Evolutionary conservation across 2,888 invertebrate genomes (phyloP), one percentile per base, ranked within the genome.

Genomic region (Coelogynopora nodosa): DNA sequence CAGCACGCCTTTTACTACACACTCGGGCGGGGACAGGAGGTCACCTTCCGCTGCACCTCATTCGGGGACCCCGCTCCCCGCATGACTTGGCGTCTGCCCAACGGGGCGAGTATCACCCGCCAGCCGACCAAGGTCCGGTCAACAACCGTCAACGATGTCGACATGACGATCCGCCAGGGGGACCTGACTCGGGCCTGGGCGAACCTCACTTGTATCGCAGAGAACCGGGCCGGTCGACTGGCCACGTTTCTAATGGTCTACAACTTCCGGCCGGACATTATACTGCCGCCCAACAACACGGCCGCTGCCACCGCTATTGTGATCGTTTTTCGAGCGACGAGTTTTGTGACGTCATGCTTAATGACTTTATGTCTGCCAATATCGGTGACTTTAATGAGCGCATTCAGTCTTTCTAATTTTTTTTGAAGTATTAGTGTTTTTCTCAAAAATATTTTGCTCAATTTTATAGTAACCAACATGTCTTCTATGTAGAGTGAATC

Each of bases 21-120:
- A 10, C 74, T 74, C 5, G 27, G 2, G 2, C 82, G 82, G 30
- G 82, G 82, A 5, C 82, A 82, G 2, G 31, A 82, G 31, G 31
- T 82, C 31, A 31, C 30, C 31, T 30, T 82, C 30, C 82, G 29
- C 10, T 82, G 82, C 23, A 27, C 82, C 82, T 82, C 82, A 5
- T 29, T 28, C 27, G 82, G 29, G 2, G 82, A 82, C 31, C 82
- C 82, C 30, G 23, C 82, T 82, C 82, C 82, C 31, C 82, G 27
- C 27, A 23, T 82, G 29, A 82, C 82, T 2, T 82, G 82, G 82
- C 27, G 18, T 26, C 74, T 74, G 10, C 10, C 74, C 27, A 74
- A 74, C 74, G 5, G 10, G 74, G 74, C 74, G 2, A 5, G 23
- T 23, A 74, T 74, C 74, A 26, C 5, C 74, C 74, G 74, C 18